These are phyloP conservation scores for Pandemis cinnamomeana DNA, from an alignment of 2,888 invertebrate genomes.

Conservation along the genomic window DNA sequence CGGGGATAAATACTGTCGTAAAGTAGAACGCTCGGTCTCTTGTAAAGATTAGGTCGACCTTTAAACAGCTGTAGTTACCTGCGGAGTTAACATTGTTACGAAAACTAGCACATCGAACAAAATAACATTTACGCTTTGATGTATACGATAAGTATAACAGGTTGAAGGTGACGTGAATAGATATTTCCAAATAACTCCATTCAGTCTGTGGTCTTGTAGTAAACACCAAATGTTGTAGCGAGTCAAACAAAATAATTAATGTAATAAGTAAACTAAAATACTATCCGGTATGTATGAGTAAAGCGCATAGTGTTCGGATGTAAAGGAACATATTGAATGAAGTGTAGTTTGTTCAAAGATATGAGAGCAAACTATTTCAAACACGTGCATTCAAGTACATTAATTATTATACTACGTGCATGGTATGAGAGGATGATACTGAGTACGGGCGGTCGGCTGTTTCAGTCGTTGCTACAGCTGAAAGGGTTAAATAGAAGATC, in stretches of 20 bases:
- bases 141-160: slow-evolving; percentile 46
- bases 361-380: slow-evolving; percentile 57
- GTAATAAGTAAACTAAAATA: slow-evolving; percentile 67
- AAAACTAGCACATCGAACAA: slow-evolving; percentile 40
- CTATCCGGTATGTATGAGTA: slow-evolving; percentile 81
- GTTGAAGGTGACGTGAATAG: slow-evolving; percentile 55
- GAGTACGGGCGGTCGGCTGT: slow-evolving; percentile 47
- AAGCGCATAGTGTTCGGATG: slow-evolving; percentile 80
- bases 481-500: background rate
- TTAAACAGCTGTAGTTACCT: slow-evolving; percentile 96
- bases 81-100: slow-evolving; percentile 75
- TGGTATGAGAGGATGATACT: slow-evolving; percentile 60
- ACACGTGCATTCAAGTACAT: slow-evolving; percentile 63
- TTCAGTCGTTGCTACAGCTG: slow-evolving; percentile 37
- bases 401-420: slow-evolving; percentile 63
- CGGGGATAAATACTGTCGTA: slow-evolving; percentile 95
- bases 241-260: slow-evolving; percentile 52
- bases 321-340: slow-evolving; percentile 60
- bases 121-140: slow-evolving; percentile 33
- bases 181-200: slow-evolving; percentile 83
- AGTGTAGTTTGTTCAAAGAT: slow-evolving; percentile 58
- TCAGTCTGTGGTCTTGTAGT: slow-evolving; percentile 84
- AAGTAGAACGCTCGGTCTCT: slow-evolving; percentile 96
- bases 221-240: slow-evolving; percentile 40
- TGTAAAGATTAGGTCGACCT: slow-evolving; percentile 94